These are phyloP conservation scores for Hypomesus transpacificus DNA, from an alignment of 2,113 vertebrate genomes.

Conservation along the genomic window DNA sequence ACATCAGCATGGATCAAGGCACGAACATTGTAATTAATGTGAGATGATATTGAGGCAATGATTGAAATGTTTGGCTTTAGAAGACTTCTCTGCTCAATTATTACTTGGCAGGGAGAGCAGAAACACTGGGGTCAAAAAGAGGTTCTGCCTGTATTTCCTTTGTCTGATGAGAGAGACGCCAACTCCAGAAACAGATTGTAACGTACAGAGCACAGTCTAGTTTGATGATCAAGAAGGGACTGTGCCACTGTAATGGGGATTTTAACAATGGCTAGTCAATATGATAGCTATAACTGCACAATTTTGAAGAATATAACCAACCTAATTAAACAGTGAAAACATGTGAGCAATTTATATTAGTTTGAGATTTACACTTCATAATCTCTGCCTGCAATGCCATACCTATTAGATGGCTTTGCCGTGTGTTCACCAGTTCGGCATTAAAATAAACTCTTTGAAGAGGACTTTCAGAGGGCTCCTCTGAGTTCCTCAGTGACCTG, in stretches of 20 bases:
- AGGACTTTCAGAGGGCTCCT: conserved; percentile 11
- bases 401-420: not conserved
- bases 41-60: conserved; percentile 15
- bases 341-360: no score
- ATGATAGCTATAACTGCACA: no score
- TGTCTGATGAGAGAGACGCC: conserved; percentile 7
- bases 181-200: not conserved
- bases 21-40: conserved; percentile 40
- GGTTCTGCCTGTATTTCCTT: not conserved
- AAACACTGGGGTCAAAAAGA: conserved; percentile 22
- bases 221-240: not conserved
- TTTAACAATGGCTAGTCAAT: no score
- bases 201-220: not conserved
- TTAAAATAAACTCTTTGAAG: conserved; percentile 34
- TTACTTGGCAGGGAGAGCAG: conserved; percentile 26
- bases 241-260: no score
- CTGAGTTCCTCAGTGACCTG: conserved; percentile 15
- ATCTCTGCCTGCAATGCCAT: not conserved
- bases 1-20: conserved; percentile 27
- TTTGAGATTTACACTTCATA: no score
- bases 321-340: no score
- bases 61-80: conserved; percentile 33
- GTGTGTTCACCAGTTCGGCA: not conserved
- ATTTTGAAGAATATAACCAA: no score
- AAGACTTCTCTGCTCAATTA: conserved; percentile 20